These are phyloP conservation scores for Gobionotothen gibberifrons DNA, from an alignment of 2,797 vertebrate species.

Conservation along the genomic window DNA sequence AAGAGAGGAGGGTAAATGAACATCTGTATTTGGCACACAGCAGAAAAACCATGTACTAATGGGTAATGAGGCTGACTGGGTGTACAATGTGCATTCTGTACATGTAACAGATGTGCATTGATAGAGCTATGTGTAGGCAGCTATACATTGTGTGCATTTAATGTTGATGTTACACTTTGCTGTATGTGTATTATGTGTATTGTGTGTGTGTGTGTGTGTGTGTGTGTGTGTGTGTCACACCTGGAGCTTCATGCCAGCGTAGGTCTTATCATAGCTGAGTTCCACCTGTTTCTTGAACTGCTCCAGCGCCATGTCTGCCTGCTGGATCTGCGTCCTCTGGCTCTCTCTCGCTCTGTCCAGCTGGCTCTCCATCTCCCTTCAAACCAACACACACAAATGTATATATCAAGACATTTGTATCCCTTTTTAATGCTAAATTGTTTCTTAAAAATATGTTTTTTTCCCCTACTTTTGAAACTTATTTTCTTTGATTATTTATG, in stretches of 20 bases:
- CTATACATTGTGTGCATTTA: neutral
- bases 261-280: constrained; percentile 93
- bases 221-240: constrained; percentile 68
- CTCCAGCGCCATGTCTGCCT: constrained; percentile 92
- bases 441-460: too few species aligned
- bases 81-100: neutral
- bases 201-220: neutral
- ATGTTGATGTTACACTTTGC: neutral
- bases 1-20: constrained; percentile 14
- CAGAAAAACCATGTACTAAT: constrained; percentile 23
- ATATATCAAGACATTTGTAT: constrained; percentile 5
- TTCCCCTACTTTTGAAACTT: too few species aligned
- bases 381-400: constrained; percentile 49
- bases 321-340: constrained; percentile 91
- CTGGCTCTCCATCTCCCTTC: constrained; percentile 92
- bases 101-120: neutral
- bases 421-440: too few species aligned
- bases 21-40: constrained; percentile 6
- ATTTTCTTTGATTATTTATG: too few species aligned
- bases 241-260: constrained; percentile 94
- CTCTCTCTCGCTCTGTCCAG: constrained; percentile 87
- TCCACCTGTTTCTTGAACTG: constrained; percentile 96
- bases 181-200: too few species aligned
- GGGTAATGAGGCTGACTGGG: constrained; percentile 7
- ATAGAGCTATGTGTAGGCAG: neutral